A percentile compares a stretch with the other conserved stretches of the same genome.
Evolutionary conservation across 2,113 vertebrate species (phyloP).

Genomic region (Saccopteryx leptura): DNA sequence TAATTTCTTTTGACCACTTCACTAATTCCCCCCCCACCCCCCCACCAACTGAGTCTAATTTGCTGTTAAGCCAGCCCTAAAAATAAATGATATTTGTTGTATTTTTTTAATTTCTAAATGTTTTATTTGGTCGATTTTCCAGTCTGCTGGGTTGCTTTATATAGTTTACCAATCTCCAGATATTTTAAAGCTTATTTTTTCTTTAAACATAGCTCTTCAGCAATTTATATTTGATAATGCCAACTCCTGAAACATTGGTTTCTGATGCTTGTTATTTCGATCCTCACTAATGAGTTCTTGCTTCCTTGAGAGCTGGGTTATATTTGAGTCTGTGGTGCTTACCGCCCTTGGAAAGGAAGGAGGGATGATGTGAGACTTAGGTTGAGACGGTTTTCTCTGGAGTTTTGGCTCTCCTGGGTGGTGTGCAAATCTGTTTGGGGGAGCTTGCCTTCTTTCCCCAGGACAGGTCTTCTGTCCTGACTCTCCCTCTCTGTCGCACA

Average conservation of each 20-base stretch:
- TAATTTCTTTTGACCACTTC: background rate
- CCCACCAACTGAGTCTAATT: background rate
- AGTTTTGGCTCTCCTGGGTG: background rate
- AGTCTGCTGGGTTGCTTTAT: background rate
- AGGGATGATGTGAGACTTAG: background rate
- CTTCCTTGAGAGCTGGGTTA: background rate
- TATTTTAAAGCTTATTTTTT: conserved; percentile 21
- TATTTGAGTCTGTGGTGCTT: background rate
- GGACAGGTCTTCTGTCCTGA: background rate
- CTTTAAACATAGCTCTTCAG: background rate
- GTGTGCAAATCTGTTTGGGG: background rate
- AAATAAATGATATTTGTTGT: background rate
- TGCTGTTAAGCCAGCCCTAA: background rate
- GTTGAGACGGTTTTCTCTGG: background rate
- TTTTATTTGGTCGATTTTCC: background rate
- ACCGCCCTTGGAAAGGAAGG: background rate
- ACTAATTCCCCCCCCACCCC: background rate
- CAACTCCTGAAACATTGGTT: background rate
- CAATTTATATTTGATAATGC: background rate
- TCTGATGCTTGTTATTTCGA: background rate
- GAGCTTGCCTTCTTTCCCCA: background rate
- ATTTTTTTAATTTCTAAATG: conserved; percentile 7
- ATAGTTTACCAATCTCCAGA: background rate
- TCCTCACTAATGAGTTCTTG: background rate
- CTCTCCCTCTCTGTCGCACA: background rate